A percentile compares a stretch with the other conserved stretches of the same genome.
Evolutionary conservation across 2,797 vertebrate species (phyloP).

Genomic region (Malacoctenus gilli): DNA sequence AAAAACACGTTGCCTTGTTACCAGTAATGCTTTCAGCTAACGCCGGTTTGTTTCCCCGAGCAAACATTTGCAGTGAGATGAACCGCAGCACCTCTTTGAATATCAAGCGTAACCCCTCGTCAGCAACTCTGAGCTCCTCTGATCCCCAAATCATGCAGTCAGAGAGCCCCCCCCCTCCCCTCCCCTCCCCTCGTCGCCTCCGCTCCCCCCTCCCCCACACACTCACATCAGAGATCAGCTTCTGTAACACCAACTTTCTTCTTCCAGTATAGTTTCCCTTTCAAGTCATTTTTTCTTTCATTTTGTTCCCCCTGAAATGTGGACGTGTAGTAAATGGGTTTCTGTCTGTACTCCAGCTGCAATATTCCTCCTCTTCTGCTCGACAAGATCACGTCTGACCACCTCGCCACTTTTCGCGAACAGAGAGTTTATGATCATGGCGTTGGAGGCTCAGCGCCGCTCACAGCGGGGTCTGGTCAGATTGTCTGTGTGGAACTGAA

Average conservation of each 20-base stretch:
- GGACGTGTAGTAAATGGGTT: not conserved
- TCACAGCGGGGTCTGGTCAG: too few species aligned
- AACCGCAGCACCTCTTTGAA: not conserved
- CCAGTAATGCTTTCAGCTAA: too few species aligned
- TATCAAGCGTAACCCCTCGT: not conserved
- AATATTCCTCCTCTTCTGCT: too few species aligned
- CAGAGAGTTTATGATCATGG: too few species aligned
- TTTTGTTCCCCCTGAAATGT: not conserved
- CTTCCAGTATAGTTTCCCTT: not conserved
- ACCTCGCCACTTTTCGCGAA: too few species aligned
- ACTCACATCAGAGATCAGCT: not conserved
- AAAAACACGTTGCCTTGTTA: too few species aligned
- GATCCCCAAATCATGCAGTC: conserved; percentile 10
- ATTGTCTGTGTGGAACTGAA: too few species aligned
- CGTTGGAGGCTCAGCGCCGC: too few species aligned
- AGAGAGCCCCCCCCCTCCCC: not conserved
- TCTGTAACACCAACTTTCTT: conserved; percentile 4
- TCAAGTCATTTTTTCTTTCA: too few species aligned
- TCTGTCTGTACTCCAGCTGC: not conserved
- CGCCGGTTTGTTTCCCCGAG: too few species aligned
- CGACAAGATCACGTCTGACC: too few species aligned
- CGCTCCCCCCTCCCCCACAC: not conserved
- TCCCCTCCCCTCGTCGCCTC: not conserved
- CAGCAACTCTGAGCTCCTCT: conserved; percentile 17
- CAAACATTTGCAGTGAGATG: too few species aligned